Percentiles rank a stretch among this genome's conserved stretches.
phyloP scores from a whole-genome alignment of 2,797 vertebrate species.

The Eulemur mongoz region DNA sequence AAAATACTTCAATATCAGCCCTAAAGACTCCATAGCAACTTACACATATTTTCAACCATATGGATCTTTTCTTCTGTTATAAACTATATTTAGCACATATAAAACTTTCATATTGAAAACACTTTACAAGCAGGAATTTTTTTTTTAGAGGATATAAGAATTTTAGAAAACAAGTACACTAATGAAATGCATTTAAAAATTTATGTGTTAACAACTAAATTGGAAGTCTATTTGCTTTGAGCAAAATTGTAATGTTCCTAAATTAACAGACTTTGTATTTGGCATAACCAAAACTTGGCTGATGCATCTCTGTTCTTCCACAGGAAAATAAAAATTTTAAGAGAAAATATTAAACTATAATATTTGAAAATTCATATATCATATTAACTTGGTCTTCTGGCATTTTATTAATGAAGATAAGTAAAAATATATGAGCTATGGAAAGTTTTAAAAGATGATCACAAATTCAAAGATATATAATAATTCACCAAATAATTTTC shows the following conservation, averaged over 20 bases:
- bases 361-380: conserved; percentile 35
- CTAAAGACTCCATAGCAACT: conserved; percentile 31
- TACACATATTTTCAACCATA: conserved; percentile 56
- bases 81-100: conserved; percentile 58
- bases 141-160: conserved; percentile 1
- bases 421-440: conserved; percentile 20
- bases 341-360: conserved; percentile 37
- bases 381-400: conserved; percentile 11
- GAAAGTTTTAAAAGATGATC: conserved; percentile 25
- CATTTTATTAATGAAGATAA: conserved; percentile 43
- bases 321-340: conserved; percentile 29
- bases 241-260: neutral
- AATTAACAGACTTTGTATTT: conserved; percentile 10
- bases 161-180: conserved; percentile 52
- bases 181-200: conserved; percentile 36
- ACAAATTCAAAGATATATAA: neutral
- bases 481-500: conserved; percentile 36
- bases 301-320: neutral
- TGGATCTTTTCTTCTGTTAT: conserved; percentile 48
- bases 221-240: conserved; percentile 36
- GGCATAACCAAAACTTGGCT: neutral
- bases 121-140: conserved; percentile 11
- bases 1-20: conserved; percentile 38
- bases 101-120: conserved; percentile 57
- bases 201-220: conserved; percentile 20